Evolutionary conservation across 2,113 vertebrate species (phyloP), one percentile per base, ranked within the genome.

Genomic region (Bostrychus sinensis): DNA sequence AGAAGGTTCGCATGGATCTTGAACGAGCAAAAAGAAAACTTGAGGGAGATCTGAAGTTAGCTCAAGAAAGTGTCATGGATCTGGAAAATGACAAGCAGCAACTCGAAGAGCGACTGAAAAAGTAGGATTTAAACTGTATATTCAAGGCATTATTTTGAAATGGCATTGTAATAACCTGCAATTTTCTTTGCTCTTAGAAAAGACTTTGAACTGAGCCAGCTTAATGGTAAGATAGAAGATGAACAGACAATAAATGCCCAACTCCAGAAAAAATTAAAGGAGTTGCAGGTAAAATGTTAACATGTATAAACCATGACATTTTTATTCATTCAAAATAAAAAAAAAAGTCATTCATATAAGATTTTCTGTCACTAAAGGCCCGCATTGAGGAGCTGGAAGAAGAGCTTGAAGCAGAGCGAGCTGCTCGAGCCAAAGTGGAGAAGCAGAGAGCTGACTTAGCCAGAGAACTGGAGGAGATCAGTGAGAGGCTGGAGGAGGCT

Each of bases 1-100:
- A 94, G 70, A 94, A 94, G 70, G 39, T 93, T 2, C 85, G 93
- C 0, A 92, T 93, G 91, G 93, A 94, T 56, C 86, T 94, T 39
- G 93, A 94, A 64, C 80, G 93, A 61, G 90, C 89, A 9, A 93
- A 92, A 77, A 71, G 93, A 8, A 94, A 89, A 66, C 75, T 89
- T 45, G 87, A 89, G 30, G 86, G 86, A 41, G 85, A 85, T 58
- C 28, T 88, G 12, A 88, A 88, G 46, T 59, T 87, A 55, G 23
- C 75, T 3, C 85, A 82, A 20, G 86, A 88, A 51, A 83, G 70
- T 42, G 0, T 87, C 25, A 88, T 88, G 84, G 86, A 88, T 56
- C 58, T 88, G 22, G 86, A 88, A 60, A 88, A 88, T 79, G 85
- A 89, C 73, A 87, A 82, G 39, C 86, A 88, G 66, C 84, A 89